Conservation (phyloP, 2,113 vertebrate genomes). For the Erpornis zantholeuca region DNA sequence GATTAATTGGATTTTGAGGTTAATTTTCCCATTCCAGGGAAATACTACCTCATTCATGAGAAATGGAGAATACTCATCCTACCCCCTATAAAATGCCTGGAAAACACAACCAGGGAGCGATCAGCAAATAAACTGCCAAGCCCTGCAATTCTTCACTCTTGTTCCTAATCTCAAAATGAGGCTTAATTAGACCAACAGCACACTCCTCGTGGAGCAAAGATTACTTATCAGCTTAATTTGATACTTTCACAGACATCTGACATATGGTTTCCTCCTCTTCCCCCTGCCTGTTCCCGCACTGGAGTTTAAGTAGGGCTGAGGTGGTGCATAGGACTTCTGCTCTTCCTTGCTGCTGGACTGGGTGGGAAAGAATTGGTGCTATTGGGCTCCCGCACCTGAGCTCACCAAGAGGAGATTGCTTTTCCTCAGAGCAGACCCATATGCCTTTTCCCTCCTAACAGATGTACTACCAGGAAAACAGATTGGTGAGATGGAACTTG, state of each 20-base stretch:
- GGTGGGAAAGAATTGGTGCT: not conserved
- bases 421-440: not conserved
- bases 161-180: not conserved
- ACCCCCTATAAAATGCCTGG: not conserved
- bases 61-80: not conserved
- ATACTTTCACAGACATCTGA: constrained; percentile 3
- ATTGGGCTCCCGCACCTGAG: not conserved
- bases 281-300: not conserved
- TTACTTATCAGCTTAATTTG: constrained; percentile 5
- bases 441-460: not conserved
- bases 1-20: not conserved
- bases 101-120: not conserved
- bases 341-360: not conserved
- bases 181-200: constrained; percentile 6
- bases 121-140: not conserved
- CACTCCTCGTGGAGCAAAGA: not conserved
- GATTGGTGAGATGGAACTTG: not conserved
- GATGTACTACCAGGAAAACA: not conserved
- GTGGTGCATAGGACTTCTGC: not conserved
- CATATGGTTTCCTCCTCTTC: not conserved
- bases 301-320: not conserved
- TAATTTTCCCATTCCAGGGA: not conserved
- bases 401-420: not conserved
- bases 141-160: not conserved
- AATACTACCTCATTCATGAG: not conserved